phyloP scores from a whole-genome alignment of 2,113 vertebrate genomes.

The Rhegmatorhina hoffmannsi region DNA sequence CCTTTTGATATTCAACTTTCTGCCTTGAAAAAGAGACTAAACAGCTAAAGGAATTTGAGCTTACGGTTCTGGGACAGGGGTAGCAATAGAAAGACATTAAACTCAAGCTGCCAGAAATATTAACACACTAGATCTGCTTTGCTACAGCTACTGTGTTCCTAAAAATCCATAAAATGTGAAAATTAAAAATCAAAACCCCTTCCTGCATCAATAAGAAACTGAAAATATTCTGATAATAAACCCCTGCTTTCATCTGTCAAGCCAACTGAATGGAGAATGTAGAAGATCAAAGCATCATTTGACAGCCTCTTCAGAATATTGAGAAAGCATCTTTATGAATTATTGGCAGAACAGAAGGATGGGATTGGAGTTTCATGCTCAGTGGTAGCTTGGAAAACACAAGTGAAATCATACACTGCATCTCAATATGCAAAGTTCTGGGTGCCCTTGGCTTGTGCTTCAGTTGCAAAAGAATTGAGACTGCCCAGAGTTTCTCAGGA shows the following conservation, averaged over 20 bases:
- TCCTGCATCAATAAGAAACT: not conserved
- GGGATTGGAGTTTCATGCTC: not conserved
- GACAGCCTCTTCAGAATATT: not conserved
- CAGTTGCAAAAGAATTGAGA: not conserved
- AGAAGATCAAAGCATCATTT: not conserved
- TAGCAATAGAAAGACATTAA: no score
- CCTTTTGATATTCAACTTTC: no score
- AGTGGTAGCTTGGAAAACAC: not conserved
- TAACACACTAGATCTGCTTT: no score
- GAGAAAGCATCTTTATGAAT: not conserved
- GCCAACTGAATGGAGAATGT: not conserved
- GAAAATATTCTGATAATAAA: not conserved
- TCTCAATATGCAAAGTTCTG: not conserved
- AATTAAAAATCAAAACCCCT: no score
- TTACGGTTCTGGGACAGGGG: no score
- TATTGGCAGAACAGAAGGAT: not conserved
- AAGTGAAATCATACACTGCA: not conserved
- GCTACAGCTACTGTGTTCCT: no score
- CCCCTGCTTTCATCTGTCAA: not conserved
- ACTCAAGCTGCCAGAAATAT: no score
- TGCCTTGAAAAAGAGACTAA: no score
- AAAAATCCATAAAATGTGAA: no score
- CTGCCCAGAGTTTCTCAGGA: not conserved
- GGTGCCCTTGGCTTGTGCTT: not conserved
- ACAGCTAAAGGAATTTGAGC: no score